phyloP scores from a whole-genome alignment of 2,797 vertebrate species.

The Hapalemur alaotrensis region DNA sequence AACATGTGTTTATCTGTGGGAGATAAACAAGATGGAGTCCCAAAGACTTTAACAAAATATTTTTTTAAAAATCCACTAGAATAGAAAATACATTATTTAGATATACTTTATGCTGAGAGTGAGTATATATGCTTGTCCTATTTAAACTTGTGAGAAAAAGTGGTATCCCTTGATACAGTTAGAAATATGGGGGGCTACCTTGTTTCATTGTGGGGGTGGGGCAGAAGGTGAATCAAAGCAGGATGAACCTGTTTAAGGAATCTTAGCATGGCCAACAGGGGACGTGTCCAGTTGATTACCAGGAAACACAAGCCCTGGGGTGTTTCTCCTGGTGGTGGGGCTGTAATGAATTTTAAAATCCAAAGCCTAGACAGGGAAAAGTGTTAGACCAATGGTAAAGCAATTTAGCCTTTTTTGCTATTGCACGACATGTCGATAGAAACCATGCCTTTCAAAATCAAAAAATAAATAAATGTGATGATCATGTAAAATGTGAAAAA shows the following conservation, averaged over 20 bases:
- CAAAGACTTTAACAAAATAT: conserved; percentile 89
- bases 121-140: conserved; percentile 88
- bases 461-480: conserved; percentile 65
- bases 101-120: conserved; percentile 88
- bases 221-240: conserved; percentile 58
- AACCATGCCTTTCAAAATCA: conserved; percentile 78
- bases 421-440: conserved; percentile 42
- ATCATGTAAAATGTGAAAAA: conserved; percentile 69
- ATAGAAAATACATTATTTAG: conserved; percentile 89
- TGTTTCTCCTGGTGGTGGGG: conserved; percentile 73
- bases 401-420: conserved; percentile 30
- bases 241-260: conserved; percentile 75
- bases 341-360: conserved; percentile 71
- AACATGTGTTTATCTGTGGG: conserved; percentile 82
- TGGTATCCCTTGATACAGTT: conserved; percentile 84
- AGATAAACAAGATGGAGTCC: conserved; percentile 86
- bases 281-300: conserved; percentile 62
- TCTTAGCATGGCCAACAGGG: conserved; percentile 69
- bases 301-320: conserved; percentile 79
- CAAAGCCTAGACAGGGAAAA: conserved; percentile 63
- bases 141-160: conserved; percentile 86
- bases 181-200: conserved; percentile 79
- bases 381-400: conserved; percentile 57
- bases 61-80: conserved; percentile 88
- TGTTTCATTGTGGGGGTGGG: conserved; percentile 75